A percentile compares a stretch with the other conserved stretches of the same genome.
Evolutionary conservation across 1,140 invertebrate species (phyloP).

Genomic region (Papilio glaucus): DNA sequence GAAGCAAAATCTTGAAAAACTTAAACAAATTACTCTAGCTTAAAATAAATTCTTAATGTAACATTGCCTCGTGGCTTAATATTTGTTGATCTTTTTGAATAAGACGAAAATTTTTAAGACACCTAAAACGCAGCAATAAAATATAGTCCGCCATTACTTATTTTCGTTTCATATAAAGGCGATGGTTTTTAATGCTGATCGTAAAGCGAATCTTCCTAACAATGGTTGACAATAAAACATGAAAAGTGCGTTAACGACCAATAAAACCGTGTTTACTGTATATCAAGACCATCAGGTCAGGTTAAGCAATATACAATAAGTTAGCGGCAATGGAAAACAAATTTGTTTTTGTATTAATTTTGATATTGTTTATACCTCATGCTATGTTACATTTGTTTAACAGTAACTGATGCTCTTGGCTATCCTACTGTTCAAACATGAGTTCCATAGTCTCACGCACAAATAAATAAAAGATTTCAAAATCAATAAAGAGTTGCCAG

Average conservation of each 20-base stretch:
- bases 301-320: constrained; percentile 32
- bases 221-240: constrained; percentile 74
- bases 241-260: constrained; percentile 73
- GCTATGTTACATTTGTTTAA: no score
- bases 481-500: no score
- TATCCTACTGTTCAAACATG: no score
- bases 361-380: no score
- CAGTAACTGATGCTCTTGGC: no score
- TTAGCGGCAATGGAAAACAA: constrained; percentile 12
- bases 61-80: not conserved
- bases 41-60: not conserved
- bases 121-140: constrained; percentile 38
- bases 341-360: constrained; percentile 22
- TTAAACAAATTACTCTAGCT: no score
- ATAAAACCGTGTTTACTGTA: constrained; percentile 74
- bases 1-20: no score
- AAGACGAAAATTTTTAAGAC: constrained; percentile 30
- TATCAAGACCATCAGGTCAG: constrained; percentile 47
- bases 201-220: constrained; percentile 70
- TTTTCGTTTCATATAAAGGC: constrained; percentile 55
- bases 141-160: constrained; percentile 48
- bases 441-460: no score
- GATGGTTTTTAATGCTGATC: constrained; percentile 63
- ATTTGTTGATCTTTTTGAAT: not conserved
- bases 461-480: no score